A percentile compares a stretch with the other conserved stretches of the same genome.
Evolutionary conservation across 2,888 invertebrate genomes (phyloP).

Genomic region (Pogonocherus hispidulus): DNA sequence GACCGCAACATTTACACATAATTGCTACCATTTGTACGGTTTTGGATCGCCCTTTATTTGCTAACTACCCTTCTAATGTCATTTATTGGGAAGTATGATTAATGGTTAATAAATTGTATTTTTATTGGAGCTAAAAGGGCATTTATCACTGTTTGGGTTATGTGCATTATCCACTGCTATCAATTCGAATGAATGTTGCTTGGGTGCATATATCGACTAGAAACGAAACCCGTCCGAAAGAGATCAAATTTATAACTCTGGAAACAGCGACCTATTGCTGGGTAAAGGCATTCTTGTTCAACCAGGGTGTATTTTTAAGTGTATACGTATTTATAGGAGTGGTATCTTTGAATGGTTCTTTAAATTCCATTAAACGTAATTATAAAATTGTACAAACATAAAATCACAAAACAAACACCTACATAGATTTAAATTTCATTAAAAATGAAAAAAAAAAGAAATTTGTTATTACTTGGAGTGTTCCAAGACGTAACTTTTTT

Average conservation of each 20-base stretch:
- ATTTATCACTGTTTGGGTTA: too few species aligned
- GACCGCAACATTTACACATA: slow-evolving; percentile 34
- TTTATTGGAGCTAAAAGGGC: slow-evolving; percentile 22
- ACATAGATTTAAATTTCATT: too few species aligned
- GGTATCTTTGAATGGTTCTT: too few species aligned
- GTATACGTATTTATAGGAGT: too few species aligned
- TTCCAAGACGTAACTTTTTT: too few species aligned
- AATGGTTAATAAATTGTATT: slow-evolving; percentile 29
- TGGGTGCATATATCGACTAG: not conserved
- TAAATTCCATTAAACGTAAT: too few species aligned
- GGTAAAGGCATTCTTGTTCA: too few species aligned
- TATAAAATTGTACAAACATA: too few species aligned
- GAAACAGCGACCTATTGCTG: not conserved
- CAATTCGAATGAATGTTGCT: not conserved
- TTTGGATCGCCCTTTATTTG: slow-evolving; percentile 29
- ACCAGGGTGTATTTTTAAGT: too few species aligned
- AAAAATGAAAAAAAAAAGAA: too few species aligned
- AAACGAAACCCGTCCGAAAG: not conserved
- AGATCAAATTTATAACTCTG: not conserved
- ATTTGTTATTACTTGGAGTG: too few species aligned
- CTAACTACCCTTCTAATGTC: slow-evolving; percentile 22
- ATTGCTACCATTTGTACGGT: slow-evolving; percentile 28
- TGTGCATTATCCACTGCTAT: slow-evolving; percentile 7
- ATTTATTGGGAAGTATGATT: slow-evolving; percentile 23
- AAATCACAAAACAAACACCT: too few species aligned